Conservation (phyloP, 2,113 vertebrate genomes). For the Raphicerus campestris region DNA sequence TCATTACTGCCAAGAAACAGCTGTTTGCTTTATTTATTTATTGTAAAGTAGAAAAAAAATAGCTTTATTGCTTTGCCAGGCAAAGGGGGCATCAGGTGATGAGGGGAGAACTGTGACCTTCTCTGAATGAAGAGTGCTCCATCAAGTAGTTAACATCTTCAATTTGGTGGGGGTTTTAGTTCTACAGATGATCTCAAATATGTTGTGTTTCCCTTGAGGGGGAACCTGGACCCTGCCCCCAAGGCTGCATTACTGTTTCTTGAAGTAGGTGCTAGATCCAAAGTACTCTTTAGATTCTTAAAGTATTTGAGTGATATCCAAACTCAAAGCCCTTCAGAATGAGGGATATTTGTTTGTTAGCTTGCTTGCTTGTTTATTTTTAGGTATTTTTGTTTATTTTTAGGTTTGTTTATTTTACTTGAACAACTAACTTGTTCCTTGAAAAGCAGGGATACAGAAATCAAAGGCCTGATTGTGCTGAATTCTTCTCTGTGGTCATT, state of each 20-base stretch:
- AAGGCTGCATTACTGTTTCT: background rate
- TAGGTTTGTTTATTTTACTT: background rate
- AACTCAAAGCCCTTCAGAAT: constrained; percentile 11
- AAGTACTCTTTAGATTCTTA: background rate
- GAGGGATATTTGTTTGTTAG: background rate
- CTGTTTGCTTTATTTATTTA: background rate
- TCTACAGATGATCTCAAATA: background rate
- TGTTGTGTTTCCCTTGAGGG: background rate
- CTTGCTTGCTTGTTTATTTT: constrained; percentile 35
- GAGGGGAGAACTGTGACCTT: background rate
- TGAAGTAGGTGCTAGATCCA: background rate
- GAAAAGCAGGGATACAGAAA: constrained; percentile 37
- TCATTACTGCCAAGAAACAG: constrained; percentile 1
- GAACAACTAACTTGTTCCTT: constrained; percentile 43
- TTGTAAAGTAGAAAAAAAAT: background rate
- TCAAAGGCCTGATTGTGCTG: constrained; percentile 67
- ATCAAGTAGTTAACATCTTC: background rate
- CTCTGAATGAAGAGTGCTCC: background rate
- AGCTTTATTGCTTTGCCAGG: background rate
- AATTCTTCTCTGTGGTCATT: constrained; percentile 37
- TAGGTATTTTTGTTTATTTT: constrained; percentile 40
- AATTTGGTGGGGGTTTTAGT: background rate
- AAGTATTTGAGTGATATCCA: constrained; percentile 21
- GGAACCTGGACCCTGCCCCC: background rate
- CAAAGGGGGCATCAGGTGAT: background rate